These are phyloP conservation scores for Halocaridina rubra DNA, from an alignment of 2,888 invertebrate genomes.

Conservation along the genomic window DNA sequence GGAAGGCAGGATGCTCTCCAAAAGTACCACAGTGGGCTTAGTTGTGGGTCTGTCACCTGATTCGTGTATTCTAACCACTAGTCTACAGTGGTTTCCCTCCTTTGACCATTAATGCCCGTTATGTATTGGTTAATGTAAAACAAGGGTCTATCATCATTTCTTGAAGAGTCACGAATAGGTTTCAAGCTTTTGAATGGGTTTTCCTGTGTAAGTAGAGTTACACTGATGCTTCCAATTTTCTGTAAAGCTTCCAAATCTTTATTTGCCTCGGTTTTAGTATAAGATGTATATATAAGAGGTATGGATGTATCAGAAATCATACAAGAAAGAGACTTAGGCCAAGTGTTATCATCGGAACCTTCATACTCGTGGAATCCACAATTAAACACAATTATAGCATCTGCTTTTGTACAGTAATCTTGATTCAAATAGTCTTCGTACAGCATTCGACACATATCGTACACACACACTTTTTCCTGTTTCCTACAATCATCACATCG, in stretches of 20 bases:
- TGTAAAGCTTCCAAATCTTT: slow-evolving; percentile 23
- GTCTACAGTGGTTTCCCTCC: too few species aligned
- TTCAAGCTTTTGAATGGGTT: slow-evolving; percentile 45
- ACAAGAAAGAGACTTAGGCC: slow-evolving; percentile 17
- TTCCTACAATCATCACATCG: slow-evolving; percentile 32
- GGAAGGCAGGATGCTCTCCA: too few species aligned
- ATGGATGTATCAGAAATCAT: not conserved
- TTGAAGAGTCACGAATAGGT: slow-evolving; percentile 31
- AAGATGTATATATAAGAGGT: slow-evolving; percentile 52
- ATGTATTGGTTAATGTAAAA: slow-evolving; percentile 47
- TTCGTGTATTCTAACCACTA: too few species aligned
- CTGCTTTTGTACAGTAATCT: slow-evolving; percentile 17
- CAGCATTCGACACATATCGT: slow-evolving; percentile 21
- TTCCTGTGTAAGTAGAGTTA: not conserved
- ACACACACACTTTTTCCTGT: not conserved
- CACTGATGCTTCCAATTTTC: not conserved
- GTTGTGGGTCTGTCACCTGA: too few species aligned
- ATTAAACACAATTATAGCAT: slow-evolving; percentile 45
- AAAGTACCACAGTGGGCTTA: too few species aligned
- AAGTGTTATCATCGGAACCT: not conserved
- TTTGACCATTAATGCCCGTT: not conserved
- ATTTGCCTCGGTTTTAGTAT: slow-evolving; percentile 28
- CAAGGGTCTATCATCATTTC: slow-evolving; percentile 13
- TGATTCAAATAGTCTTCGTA: slow-evolving; percentile 25
- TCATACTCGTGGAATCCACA: slow-evolving; percentile 54